Base-by-base conservation (phyloP, 2,113 vertebrate species). In the Sciurus niger region DNA sequence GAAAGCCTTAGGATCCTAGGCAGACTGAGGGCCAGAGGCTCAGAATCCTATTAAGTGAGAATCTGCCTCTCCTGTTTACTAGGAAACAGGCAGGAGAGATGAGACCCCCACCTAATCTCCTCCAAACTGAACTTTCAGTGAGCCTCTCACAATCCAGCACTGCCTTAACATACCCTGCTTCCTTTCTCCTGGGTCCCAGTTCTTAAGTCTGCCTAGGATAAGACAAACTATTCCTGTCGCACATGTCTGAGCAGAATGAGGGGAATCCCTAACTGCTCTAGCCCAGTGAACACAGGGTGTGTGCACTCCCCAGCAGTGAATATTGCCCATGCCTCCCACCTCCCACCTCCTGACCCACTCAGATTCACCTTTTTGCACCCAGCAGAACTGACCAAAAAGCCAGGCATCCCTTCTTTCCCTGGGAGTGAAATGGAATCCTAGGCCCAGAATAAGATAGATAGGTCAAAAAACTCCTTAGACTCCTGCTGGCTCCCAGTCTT, bases 241-340 rank as follows among this genome's bases (percentile, higher is more conserved):
- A 84, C 86, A 72, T 60, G 65, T 68, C 87, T 90, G 87, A 95
- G 92, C 84, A 20, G 51, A 83, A 40, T 22, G 83, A 94, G 79
- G 76, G 74, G 37, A 95, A 84, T 78, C 86, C 91, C 95, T 97
- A 87, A 43, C 65, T 53, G 65, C 60, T 90, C 84, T 92, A 80
- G 88, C 90, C 63, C 0, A 0, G 43, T 25, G 40, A 95, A 34
- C 79, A n/a, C 28, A 70, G 84, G 58, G n/a, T 88, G 48, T 48
- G 14, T 80, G 67, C 60, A 17, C 48, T 86, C 87, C 37, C 20
- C 48, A 30, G 16, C 12, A 17, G 65, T 48, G n/a, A 94, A 63
- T 3, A 68, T 18, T 37, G 48, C 48, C 63, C 55, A 53, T 13
- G 58, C 7, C 48, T 65, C 80, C 79, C 63, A 86, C 7, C 48